Base-by-base conservation (phyloP, 2,113 vertebrate genomes). In the Strix aluco region DNA sequence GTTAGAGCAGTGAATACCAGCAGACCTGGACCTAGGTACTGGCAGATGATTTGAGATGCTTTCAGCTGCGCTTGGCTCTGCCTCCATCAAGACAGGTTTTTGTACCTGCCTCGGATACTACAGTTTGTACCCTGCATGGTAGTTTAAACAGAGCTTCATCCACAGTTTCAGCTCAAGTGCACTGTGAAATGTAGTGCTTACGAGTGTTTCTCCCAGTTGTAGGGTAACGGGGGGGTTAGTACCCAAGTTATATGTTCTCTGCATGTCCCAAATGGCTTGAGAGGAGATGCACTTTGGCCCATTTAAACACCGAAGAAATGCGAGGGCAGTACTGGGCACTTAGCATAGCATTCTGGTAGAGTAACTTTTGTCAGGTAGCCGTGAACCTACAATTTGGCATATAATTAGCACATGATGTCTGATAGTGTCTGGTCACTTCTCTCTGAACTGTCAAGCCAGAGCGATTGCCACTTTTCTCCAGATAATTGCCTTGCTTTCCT, bases 351-450 rank as follows among this genome's bases (percentile, higher is more conserved):
- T 65, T 86, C 17, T 73, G 38, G 6, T 58, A 18, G 42, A 47
- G 63, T 46, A 29, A 47, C 40, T 70, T 85, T 6, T 51, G n/a
- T 66, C 62, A 70, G 62, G 44, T 25, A 9, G 13, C 65, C 5
- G 5, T 72, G 29, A 66, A 27, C 13, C 8, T n/a, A 30, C 0
- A 6, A 14, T 67, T 81, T 36, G 73, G 21, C 5, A 0, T 70
- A 38, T 73, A 38, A 66, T 73, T 42, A 79, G 16, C 0, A 0
- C 18, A 5, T 32, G 22, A 22, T 0, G 13, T 38, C 54, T 80
- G 34, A 27, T 9, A 9, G n/a, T 11, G 23, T 42, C 66, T 77
- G 84, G 11, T 79, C 23, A 11, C 51, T 92, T 32, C 59, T 79
- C 13, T 42, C n/a, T n/a, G 52, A 65, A 44, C 42, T 85, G 11